These are phyloP conservation scores for Delphinapterus leucas DNA, from an alignment of 2,113 vertebrate genomes.

Conservation along the genomic window DNA sequence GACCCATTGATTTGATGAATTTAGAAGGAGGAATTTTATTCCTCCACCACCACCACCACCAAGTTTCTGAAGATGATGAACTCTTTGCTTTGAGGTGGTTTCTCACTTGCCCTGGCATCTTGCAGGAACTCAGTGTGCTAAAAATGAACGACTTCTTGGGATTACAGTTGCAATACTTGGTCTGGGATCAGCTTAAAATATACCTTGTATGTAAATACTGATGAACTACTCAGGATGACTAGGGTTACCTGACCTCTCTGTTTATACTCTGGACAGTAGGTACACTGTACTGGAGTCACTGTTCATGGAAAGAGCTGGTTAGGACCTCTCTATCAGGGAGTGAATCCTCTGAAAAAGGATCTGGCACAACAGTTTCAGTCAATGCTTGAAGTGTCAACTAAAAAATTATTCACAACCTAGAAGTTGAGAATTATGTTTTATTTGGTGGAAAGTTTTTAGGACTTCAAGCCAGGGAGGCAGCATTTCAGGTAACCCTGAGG, in stretches of 20 bases:
- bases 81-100: background rate
- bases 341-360: background rate
- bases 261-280: background rate
- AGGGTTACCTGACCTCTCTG: background rate
- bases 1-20: background rate
- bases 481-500: background rate
- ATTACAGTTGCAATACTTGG: background rate
- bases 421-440: background rate
- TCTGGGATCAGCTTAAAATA: conserved; percentile 19
- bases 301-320: background rate
- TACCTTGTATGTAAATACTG: conserved; percentile 30
- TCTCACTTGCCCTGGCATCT: conserved; percentile 1
- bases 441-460: background rate
- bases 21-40: background rate
- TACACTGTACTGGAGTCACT: background rate
- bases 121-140: background rate
- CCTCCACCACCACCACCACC: too few relatives aligned
- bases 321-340: background rate
- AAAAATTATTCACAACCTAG: background rate
- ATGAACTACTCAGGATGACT: background rate
- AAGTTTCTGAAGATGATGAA: too few relatives aligned
- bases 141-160: background rate
- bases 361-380: background rate
- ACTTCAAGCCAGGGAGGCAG: background rate
- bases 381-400: background rate